Conservation (phyloP, 2,797 vertebrate genomes). For the Leptoclinus maculatus region DNA sequence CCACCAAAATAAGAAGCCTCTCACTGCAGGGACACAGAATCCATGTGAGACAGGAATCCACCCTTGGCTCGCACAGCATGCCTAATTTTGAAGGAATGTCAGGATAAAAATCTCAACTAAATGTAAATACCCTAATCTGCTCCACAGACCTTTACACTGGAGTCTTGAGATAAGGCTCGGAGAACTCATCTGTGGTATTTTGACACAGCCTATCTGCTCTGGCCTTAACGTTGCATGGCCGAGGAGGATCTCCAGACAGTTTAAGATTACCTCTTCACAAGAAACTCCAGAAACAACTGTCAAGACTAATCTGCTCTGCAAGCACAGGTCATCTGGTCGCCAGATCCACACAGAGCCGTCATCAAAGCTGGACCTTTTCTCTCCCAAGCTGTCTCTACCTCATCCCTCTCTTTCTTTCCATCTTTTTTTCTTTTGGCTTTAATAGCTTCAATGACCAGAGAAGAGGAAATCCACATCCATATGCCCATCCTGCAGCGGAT, state of each 20-base stretch:
- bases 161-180: slow-evolving; percentile 62
- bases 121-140: slow-evolving; percentile 74
- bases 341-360: slow-evolving; percentile 60
- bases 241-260: slow-evolving; percentile 68
- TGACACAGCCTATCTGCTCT: slow-evolving; percentile 50
- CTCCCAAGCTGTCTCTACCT: slow-evolving; percentile 29
- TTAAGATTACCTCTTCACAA: slow-evolving; percentile 59
- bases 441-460: slow-evolving; percentile 29
- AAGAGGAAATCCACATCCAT: slow-evolving; percentile 48
- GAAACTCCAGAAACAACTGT: slow-evolving; percentile 67
- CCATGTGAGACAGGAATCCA: slow-evolving; percentile 52
- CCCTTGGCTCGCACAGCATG: slow-evolving; percentile 48
- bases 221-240: slow-evolving; percentile 50
- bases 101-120: slow-evolving; percentile 64
- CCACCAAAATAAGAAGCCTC: slow-evolving; percentile 47
- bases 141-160: slow-evolving; percentile 55
- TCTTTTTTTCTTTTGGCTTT: slow-evolving; percentile 28
- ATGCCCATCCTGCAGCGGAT: slow-evolving; percentile 38
- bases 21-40: slow-evolving; percentile 48
- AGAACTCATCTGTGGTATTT: slow-evolving; percentile 51
- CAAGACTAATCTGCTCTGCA: slow-evolving; percentile 70
- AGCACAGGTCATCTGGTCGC: slow-evolving; percentile 69
- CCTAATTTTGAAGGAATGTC: slow-evolving; percentile 68
- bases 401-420: slow-evolving; percentile 36
- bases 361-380: slow-evolving; percentile 53